A percentile compares a stretch with the other conserved stretches of the same genome.
These are phyloP conservation scores for Periparus ater DNA, from an alignment of 2,797 vertebrate species.

Conservation along the genomic window DNA sequence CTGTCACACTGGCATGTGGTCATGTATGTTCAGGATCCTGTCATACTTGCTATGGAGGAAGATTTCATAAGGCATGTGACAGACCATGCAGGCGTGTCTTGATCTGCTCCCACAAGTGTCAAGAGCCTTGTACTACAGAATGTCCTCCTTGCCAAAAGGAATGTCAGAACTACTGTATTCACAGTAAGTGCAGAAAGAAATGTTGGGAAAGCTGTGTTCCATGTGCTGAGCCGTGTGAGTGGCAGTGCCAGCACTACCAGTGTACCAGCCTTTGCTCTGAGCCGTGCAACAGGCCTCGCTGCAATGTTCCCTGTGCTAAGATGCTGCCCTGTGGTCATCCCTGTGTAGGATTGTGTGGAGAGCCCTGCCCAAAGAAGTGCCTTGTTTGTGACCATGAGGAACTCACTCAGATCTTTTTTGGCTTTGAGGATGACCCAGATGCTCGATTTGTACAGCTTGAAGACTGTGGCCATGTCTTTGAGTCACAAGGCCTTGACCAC, in stretches of 20 bases:
- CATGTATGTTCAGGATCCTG: slow-evolving; percentile 85
- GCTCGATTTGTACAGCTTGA: slow-evolving; percentile 88
- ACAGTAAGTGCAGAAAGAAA: slow-evolving; percentile 84
- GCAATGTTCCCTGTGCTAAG: slow-evolving; percentile 80
- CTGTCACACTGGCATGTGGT: slow-evolving; percentile 78
- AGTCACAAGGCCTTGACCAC: slow-evolving; percentile 84
- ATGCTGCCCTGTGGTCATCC: slow-evolving; percentile 83
- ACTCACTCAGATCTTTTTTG: slow-evolving; percentile 90
- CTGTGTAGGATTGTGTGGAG: slow-evolving; percentile 91
- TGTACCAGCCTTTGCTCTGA: slow-evolving; percentile 89
- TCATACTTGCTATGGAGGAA: slow-evolving; percentile 81
- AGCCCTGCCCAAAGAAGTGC: slow-evolving; percentile 89
- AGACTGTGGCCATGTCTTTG: slow-evolving; percentile 88
- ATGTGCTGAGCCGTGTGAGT: slow-evolving; percentile 86
- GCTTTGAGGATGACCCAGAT: slow-evolving; percentile 85
- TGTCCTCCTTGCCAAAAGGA: slow-evolving; percentile 84
- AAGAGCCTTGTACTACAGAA: slow-evolving; percentile 81
- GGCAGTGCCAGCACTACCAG: slow-evolving; percentile 85
- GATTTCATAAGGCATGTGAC: slow-evolving; percentile 82
- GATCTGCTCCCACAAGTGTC: slow-evolving; percentile 88
- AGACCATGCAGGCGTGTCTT: slow-evolving; percentile 79
- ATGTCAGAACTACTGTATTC: slow-evolving; percentile 89
- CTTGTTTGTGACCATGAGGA: slow-evolving; percentile 84
- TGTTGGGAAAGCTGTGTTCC: slow-evolving; percentile 85
- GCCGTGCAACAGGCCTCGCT: slow-evolving; percentile 87